Percentiles rank a stretch among this genome's conserved stretches.
phyloP scores from a whole-genome alignment of 2,797 vertebrate species.

The Helicolenus hilgendorfi region DNA sequence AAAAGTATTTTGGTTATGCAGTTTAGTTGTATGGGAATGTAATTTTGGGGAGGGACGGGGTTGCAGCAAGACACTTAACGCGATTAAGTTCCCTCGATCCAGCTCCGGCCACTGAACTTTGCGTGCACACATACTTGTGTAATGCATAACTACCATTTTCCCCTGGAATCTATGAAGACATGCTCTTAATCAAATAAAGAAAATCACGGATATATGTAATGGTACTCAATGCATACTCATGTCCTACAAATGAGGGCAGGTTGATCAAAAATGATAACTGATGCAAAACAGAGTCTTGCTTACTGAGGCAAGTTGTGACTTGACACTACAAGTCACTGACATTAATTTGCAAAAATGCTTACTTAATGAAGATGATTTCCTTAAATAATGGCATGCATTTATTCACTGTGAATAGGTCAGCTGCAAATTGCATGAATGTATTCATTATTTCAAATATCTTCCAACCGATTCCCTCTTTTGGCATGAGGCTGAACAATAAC shows the following conservation, averaged over 20 bases:
- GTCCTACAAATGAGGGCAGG: conserved; percentile 44
- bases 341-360: conserved; percentile 83
- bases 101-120: background rate
- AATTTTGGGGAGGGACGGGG: no score
- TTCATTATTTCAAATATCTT: conserved; percentile 74
- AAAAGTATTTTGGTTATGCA: no score
- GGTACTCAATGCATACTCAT: background rate
- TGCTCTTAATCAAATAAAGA: conserved; percentile 8
- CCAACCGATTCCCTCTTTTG: conserved; percentile 33
- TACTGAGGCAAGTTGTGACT: conserved; percentile 56
- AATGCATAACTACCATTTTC: background rate
- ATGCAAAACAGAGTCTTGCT: conserved; percentile 75
- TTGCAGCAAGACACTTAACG: background rate
- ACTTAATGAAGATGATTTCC: conserved; percentile 76
- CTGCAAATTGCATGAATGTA: conserved; percentile 68
- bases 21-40: no score
- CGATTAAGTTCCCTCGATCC: background rate
- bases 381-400: conserved; percentile 78
- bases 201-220: conserved; percentile 5
- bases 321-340: conserved; percentile 69
- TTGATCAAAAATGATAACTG: conserved; percentile 68
- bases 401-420: conserved; percentile 75
- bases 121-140: background rate
- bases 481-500: conserved; percentile 48
- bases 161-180: background rate